Evolutionary conservation across 2,797 vertebrate genomes (phyloP).

Genomic region (Eulemur albifrons): DNA sequence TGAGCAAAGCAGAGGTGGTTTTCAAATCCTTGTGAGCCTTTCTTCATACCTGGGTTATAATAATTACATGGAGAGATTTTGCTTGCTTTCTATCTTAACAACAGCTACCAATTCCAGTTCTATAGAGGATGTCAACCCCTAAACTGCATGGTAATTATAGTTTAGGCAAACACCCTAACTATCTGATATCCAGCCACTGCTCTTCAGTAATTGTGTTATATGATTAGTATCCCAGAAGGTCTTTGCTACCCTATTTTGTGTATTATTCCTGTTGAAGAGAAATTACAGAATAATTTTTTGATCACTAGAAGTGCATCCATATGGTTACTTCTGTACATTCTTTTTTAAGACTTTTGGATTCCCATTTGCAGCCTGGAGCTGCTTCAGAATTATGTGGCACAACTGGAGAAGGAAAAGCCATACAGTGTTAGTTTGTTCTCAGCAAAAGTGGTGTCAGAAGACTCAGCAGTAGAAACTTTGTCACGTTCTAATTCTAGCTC

Average conservation of each 20-base stretch:
- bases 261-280: conserved; percentile 34
- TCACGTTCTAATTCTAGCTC: conserved; percentile 58
- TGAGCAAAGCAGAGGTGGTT: conserved; percentile 26
- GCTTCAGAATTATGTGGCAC: neutral
- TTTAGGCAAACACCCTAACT: neutral
- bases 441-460: neutral
- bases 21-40: neutral
- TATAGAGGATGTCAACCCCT: neutral
- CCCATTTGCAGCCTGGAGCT: neutral
- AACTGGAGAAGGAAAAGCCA: neutral
- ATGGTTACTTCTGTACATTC: neutral
- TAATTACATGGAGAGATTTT: neutral
- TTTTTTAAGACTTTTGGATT: neutral
- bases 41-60: neutral
- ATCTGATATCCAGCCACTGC: neutral
- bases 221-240: neutral
- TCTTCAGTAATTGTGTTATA: neutral
- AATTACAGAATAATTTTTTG: neutral
- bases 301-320: neutral
- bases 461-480: neutral
- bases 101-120: neutral
- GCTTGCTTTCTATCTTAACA: neutral
- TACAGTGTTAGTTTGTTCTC: conserved; percentile 2
- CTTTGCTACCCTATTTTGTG: neutral
- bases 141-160: neutral